These are phyloP conservation scores for Andinoacara biseriatus DNA, from an alignment of 2,113 vertebrate species.

Conservation along the genomic window DNA sequence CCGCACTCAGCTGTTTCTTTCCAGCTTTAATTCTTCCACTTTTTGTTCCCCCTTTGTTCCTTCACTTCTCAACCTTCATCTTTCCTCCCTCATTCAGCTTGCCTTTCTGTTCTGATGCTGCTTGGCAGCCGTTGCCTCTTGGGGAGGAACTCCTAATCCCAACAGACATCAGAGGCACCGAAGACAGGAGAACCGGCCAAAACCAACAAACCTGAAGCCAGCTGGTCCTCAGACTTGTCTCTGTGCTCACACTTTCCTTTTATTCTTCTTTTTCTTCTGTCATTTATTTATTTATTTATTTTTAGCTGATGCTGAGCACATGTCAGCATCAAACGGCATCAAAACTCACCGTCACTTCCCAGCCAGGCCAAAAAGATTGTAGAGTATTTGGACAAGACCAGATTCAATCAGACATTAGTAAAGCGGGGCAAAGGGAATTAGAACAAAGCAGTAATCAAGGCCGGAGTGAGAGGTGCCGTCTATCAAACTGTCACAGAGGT, in stretches of 20 bases:
- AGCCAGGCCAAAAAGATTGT: background rate
- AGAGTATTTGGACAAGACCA: background rate
- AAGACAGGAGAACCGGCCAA: slow-evolving; percentile 10
- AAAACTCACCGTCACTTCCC: background rate
- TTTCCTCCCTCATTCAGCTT: background rate
- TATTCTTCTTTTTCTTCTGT: background rate
- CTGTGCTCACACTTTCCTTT: background rate
- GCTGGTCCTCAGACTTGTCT: background rate
- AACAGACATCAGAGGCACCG: slow-evolving; percentile 7
- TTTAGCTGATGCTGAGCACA: background rate
- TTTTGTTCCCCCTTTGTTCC: background rate
- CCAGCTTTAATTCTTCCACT: background rate
- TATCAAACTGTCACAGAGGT: slow-evolving; percentile 5
- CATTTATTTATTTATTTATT: background rate
- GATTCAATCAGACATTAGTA: slow-evolving; percentile 10
- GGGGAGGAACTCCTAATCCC: slow-evolving; percentile 13
- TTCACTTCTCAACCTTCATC: slow-evolving; percentile 4
- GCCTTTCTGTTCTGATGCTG: slow-evolving; percentile 10
- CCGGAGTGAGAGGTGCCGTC: slow-evolving; percentile 1
- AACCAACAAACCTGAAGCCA: slow-evolving; percentile 19
- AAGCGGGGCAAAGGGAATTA: slow-evolving; percentile 14
- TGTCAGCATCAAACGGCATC: slow-evolving; percentile 7
- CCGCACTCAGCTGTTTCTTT: background rate
- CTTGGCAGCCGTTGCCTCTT: slow-evolving; percentile 34
- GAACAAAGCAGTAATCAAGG: slow-evolving; percentile 21